Evolutionary conservation across 1,140 invertebrate species (phyloP).

Genomic region (Polyergus mexicanus): DNA sequence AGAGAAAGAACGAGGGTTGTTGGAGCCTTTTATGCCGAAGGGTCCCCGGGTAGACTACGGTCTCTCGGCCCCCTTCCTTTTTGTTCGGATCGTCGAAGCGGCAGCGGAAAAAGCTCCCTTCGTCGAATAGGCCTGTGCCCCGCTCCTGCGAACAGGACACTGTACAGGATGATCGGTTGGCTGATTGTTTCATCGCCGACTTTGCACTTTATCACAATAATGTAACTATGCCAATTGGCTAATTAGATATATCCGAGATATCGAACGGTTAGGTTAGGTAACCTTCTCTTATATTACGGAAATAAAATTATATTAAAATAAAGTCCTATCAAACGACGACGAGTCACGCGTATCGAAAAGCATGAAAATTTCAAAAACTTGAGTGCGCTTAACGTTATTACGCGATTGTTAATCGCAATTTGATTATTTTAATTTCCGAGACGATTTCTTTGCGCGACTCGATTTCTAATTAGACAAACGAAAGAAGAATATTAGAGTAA

Average conservation of each 20-base stretch:
- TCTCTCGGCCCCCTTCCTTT: conserved; percentile 73
- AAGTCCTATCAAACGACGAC: conserved; percentile 24
- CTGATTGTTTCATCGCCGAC: conserved; percentile 48
- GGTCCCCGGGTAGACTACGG: conserved; percentile 71
- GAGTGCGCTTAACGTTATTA: neutral
- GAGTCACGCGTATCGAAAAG: neutral
- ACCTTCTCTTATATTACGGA: neutral
- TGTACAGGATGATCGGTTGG: conserved; percentile 44
- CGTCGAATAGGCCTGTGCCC: conserved; percentile 38
- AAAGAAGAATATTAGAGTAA: neutral
- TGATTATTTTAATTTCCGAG: neutral
- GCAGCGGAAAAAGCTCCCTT: conserved; percentile 68
- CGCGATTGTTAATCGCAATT: neutral
- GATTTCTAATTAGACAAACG: neutral
- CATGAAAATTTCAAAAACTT: neutral
- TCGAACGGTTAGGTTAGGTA: conserved; percentile 11
- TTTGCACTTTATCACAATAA: conserved; percentile 3
- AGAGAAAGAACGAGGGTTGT: conserved; percentile 77
- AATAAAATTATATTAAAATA: conserved; percentile 14
- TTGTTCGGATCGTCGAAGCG: conserved; percentile 76
- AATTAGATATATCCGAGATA: conserved; percentile 23
- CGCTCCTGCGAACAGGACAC: conserved; percentile 19
- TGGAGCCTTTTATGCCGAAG: conserved; percentile 78
- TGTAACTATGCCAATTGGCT: conserved; percentile 40
- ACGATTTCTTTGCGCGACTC: neutral